Evolutionary conservation across 2,113 vertebrate species (phyloP).

Genomic region (Actenoides lindsayi): DNA sequence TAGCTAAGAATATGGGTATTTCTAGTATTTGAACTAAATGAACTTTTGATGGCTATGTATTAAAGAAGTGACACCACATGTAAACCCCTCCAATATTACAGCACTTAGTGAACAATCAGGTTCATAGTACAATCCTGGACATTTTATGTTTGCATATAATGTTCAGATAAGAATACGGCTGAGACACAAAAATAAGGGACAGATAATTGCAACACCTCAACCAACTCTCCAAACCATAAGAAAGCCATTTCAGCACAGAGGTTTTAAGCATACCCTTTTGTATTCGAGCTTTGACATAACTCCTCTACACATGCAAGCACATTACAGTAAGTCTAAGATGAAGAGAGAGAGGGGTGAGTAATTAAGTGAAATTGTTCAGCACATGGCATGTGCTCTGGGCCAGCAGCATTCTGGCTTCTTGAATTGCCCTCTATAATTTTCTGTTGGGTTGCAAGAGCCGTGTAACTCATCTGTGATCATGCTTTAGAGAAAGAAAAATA

Average conservation of each 20-base stretch:
- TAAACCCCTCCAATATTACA: neutral
- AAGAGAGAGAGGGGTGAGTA: neutral
- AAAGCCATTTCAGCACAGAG: neutral
- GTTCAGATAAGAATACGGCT: neutral
- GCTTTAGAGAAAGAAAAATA: neutral
- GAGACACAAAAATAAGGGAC: rapidly evolving
- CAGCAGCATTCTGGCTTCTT: neutral
- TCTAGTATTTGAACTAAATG: neutral
- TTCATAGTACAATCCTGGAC: neutral
- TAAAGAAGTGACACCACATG: neutral
- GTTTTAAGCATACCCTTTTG: neutral
- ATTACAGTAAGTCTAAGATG: neutral
- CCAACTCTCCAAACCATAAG: neutral
- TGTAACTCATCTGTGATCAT: rapidly evolving
- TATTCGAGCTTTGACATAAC: neutral
- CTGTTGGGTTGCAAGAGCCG: neutral
- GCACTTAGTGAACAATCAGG: neutral
- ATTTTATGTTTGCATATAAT: neutral
- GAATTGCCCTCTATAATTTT: neutral
- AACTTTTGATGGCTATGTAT: neutral
- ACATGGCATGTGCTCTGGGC: neutral
- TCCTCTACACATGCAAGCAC: neutral
- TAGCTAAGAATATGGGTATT: neutral
- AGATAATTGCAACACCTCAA: neutral
- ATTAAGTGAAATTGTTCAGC: neutral